phyloP scores from a whole-genome alignment of 2,888 invertebrate genomes.

The Erebia epiphron region DNA sequence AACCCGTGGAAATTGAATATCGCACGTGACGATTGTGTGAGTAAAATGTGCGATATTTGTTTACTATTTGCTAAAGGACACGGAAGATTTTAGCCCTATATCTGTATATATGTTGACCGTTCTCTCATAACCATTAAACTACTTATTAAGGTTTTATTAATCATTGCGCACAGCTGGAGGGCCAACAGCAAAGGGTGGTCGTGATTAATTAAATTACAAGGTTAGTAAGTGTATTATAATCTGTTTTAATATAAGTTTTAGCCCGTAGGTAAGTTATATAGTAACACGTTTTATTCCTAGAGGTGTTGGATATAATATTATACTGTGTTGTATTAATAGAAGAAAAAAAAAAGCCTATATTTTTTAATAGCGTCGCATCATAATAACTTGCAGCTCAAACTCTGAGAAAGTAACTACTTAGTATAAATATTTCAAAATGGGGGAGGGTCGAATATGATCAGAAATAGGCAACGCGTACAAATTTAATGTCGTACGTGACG shows the following conservation, averaged over 20 bases:
- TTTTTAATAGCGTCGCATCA: too few species aligned
- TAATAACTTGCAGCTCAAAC: too few species aligned
- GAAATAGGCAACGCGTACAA: slow-evolving; percentile 29
- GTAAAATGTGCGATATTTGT: slow-evolving; percentile 23
- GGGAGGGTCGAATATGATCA: slow-evolving; percentile 16
- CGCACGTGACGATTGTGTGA: slow-evolving; percentile 32
- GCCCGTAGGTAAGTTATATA: too few species aligned
- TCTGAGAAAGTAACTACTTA: too few species aligned
- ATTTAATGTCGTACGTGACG: slow-evolving; percentile 35
- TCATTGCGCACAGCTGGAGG: background rate
- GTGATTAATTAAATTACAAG: too few species aligned
- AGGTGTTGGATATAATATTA: too few species aligned
- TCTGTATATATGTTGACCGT: background rate
- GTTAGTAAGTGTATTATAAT: too few species aligned
- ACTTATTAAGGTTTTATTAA: background rate
- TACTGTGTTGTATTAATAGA: too few species aligned
- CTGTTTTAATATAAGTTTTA: too few species aligned
- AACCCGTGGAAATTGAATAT: slow-evolving; percentile 32
- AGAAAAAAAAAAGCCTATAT: too few species aligned
- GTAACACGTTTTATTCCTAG: too few species aligned
- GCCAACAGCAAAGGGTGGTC: too few species aligned
- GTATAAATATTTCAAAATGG: background rate
- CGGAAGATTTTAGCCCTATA: background rate
- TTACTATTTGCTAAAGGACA: slow-evolving; percentile 4
- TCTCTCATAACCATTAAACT: background rate